These are phyloP conservation scores for Drosophila leonis DNA, from an alignment of 2,888 invertebrate species.

Conservation along the genomic window DNA sequence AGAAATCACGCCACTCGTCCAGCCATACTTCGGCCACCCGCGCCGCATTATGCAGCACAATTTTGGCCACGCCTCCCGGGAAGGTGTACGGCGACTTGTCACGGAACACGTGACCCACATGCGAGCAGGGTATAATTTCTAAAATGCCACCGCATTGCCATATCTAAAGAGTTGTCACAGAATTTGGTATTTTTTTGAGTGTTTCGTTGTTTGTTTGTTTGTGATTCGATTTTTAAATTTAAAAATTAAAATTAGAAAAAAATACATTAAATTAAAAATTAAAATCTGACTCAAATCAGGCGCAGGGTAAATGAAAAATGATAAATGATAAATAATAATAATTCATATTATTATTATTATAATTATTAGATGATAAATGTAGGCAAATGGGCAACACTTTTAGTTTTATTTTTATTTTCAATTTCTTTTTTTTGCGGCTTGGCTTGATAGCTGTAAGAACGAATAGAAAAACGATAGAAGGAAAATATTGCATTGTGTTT, in stretches of 20 bases:
- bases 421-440: slow-evolving; percentile 63
- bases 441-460: slow-evolving; percentile 66
- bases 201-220: slow-evolving; percentile 40
- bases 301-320: slow-evolving; percentile 10
- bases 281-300: slow-evolving; percentile 30
- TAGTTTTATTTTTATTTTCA: neutral
- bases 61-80: slow-evolving; percentile 98
- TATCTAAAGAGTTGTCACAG: slow-evolving; percentile 88
- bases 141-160: slow-evolving; percentile 98
- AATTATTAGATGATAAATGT: slow-evolving; percentile 22
- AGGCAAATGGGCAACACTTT: slow-evolving; percentile 59
- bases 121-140: slow-evolving; percentile 98
- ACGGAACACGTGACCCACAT: slow-evolving; percentile 98
- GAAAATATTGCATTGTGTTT: neutral
- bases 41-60: slow-evolving; percentile 99
- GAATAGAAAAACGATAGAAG: slow-evolving; percentile 48
- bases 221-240: slow-evolving; percentile 41
- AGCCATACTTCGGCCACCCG: slow-evolving; percentile 99
- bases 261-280: slow-evolving; percentile 17
- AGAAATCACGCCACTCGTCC: slow-evolving; percentile 99
- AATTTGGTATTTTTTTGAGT: slow-evolving; percentile 63
- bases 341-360: slow-evolving; percentile 18
- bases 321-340: slow-evolving; percentile 14
- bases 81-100: slow-evolving; percentile 99
- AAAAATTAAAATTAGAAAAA: slow-evolving; percentile 11